Evolutionary conservation across 2,888 invertebrate genomes (phyloP).

Genomic region (Octonoba sinensis): DNA sequence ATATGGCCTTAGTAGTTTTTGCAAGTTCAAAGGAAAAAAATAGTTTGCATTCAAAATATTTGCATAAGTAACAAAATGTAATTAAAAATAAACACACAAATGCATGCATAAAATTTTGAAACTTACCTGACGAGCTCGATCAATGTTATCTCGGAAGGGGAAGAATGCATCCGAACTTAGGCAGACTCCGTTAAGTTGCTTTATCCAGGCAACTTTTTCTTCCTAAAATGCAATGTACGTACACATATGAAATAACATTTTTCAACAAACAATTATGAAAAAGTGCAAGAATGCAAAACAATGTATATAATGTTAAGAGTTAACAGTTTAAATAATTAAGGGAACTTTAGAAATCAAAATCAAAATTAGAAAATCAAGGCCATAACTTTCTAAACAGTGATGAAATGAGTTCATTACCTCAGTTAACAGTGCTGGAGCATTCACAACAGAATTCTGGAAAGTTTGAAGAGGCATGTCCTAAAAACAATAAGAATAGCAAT

Average conservation of each 20-base stretch:
- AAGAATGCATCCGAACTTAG: slow-evolving; percentile 98
- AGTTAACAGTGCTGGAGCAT: slow-evolving; percentile 80
- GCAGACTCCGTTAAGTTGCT: slow-evolving; percentile 77
- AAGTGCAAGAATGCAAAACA: background rate
- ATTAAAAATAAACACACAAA: background rate
- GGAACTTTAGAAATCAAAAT: too few species aligned
- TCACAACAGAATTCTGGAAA: slow-evolving; percentile 83
- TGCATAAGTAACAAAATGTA: background rate
- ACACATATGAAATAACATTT: background rate
- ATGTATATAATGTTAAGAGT: background rate
- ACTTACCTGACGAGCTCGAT: slow-evolving; percentile 86
- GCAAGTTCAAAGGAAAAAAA: background rate
- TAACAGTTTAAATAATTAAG: too few species aligned
- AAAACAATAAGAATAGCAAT: slow-evolving; percentile 7
- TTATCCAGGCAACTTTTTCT: slow-evolving; percentile 72
- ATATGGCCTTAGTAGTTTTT: too few species aligned
- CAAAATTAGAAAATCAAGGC: too few species aligned
- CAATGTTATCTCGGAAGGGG: slow-evolving; percentile 97
- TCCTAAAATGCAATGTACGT: slow-evolving; percentile 25
- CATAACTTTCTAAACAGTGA: too few species aligned
- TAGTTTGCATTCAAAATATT: background rate
- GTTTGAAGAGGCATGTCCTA: slow-evolving; percentile 78
- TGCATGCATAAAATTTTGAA: background rate
- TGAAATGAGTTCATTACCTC: slow-evolving; percentile 69
- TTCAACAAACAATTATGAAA: too few species aligned